phyloP scores from a whole-genome alignment of 2,797 vertebrate species.

The Spinus pinus region DNA sequence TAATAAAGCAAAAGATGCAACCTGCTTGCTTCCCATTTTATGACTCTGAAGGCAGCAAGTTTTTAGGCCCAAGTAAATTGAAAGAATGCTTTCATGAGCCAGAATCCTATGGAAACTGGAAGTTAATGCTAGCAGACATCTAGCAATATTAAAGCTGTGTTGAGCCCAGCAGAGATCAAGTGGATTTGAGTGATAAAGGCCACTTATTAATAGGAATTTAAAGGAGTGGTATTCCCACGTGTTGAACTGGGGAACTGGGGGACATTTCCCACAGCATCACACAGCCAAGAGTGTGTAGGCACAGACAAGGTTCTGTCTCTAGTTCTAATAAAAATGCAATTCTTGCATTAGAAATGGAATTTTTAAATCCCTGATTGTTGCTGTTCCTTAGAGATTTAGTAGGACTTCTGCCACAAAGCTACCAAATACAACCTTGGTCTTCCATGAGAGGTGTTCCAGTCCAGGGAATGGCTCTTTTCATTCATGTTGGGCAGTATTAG shows the following conservation, averaged over 20 bases:
- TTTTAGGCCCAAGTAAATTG: background rate
- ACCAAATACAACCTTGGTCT: background rate
- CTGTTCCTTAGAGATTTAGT: background rate
- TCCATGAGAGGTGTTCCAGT: background rate
- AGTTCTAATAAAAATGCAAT: background rate
- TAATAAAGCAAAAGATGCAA: background rate
- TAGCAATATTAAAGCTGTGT: background rate
- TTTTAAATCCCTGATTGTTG: background rate
- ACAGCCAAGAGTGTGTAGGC: background rate
- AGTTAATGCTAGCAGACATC: background rate
- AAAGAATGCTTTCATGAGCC: background rate
- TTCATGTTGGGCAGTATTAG: background rate
- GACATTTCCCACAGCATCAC: background rate
- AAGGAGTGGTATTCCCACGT: background rate
- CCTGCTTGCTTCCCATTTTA: background rate
- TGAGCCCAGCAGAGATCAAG: background rate
- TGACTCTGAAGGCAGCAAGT: background rate
- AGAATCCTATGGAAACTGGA: background rate
- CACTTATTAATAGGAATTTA: background rate
- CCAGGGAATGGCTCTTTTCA: background rate
- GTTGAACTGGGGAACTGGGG: background rate
- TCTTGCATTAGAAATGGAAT: background rate
- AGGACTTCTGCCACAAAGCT: background rate
- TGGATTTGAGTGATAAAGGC: background rate
- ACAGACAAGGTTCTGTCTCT: accelerated